These are phyloP conservation scores for Liposcelis brunnea DNA, from an alignment of 2,888 invertebrate species.

Conservation along the genomic window DNA sequence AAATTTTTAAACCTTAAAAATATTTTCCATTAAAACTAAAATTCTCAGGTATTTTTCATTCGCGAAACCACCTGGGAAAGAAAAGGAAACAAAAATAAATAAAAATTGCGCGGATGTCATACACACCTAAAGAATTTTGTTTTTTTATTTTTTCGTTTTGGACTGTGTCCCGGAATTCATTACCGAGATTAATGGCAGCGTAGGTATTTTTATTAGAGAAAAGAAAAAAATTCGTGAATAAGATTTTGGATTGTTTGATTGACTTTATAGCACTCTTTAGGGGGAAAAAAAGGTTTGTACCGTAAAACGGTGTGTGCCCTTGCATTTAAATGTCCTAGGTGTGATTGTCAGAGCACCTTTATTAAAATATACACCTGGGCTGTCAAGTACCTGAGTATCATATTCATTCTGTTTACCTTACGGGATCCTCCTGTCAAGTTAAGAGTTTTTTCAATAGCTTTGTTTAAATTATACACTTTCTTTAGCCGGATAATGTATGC, in stretches of 20 bases:
- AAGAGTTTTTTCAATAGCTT: slow-evolving; percentile 1
- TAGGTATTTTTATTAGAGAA: too few relatives aligned
- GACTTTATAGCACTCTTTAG: too few relatives aligned
- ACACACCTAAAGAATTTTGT: neutral
- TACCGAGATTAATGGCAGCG: too few relatives aligned
- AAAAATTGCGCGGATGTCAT: slow-evolving; percentile 14
- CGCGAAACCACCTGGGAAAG: too few relatives aligned
- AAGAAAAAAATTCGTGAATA: too few relatives aligned
- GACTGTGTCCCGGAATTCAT: neutral
- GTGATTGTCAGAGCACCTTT: neutral
- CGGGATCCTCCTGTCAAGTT: neutral
- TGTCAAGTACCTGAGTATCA: neutral
- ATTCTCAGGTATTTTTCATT: too few relatives aligned
- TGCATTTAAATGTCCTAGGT: too few relatives aligned
- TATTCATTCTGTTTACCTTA: slow-evolving; percentile 2
- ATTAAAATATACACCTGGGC: slow-evolving; percentile 8
- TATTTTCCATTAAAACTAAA: too few relatives aligned
- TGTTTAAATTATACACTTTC: slow-evolving; percentile 6
- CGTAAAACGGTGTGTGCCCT: too few relatives aligned
- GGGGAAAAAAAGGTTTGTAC: too few relatives aligned
- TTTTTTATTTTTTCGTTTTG: slow-evolving; percentile 10
- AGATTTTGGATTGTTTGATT: too few relatives aligned
- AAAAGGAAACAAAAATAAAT: slow-evolving; percentile 13
- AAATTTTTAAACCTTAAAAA: too few relatives aligned
- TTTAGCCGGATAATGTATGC: slow-evolving; percentile 8